phyloP scores from a whole-genome alignment of 2,797 vertebrate species.

The Anomalospiza imberbis region DNA sequence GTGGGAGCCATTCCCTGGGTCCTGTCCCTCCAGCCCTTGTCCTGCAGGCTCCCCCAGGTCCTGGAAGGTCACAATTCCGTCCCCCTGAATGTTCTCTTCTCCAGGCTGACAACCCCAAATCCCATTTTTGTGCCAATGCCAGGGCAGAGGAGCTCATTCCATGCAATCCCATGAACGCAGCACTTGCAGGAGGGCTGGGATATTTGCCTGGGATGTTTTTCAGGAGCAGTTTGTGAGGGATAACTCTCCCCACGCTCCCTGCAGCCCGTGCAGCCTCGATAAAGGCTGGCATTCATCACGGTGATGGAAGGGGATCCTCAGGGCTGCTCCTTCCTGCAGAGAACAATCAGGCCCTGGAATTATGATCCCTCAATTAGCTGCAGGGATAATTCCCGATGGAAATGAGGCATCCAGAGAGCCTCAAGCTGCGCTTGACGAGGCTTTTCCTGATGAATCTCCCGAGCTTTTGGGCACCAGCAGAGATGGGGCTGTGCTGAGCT shows the following conservation, averaged over 20 bases:
- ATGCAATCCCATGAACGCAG: fast-evolving
- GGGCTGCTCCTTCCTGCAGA: background rate
- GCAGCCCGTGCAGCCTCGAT: fast-evolving
- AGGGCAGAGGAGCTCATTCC: fast-evolving
- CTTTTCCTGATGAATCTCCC: background rate
- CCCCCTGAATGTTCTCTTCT: no score
- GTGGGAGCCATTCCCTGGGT: background rate
- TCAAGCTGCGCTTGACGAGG: background rate
- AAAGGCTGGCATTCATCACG: background rate
- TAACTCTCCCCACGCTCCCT: background rate
- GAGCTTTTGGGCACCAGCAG: background rate
- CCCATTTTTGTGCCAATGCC: fast-evolving
- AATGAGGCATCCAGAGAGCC: background rate
- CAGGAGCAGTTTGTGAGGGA: background rate
- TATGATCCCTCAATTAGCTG: background rate
- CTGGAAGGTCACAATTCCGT: fast-evolving
- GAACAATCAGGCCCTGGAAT: background rate
- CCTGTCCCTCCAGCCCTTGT: background rate
- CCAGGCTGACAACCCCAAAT: background rate
- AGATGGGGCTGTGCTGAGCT: background rate
- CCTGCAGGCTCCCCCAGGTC: background rate
- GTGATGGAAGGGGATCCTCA: background rate
- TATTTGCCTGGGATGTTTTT: fast-evolving
- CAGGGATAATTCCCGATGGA: background rate
- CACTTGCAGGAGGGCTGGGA: background rate